phyloP scores from a whole-genome alignment of 2,888 invertebrate species.

The Mimas tiliae region DNA sequence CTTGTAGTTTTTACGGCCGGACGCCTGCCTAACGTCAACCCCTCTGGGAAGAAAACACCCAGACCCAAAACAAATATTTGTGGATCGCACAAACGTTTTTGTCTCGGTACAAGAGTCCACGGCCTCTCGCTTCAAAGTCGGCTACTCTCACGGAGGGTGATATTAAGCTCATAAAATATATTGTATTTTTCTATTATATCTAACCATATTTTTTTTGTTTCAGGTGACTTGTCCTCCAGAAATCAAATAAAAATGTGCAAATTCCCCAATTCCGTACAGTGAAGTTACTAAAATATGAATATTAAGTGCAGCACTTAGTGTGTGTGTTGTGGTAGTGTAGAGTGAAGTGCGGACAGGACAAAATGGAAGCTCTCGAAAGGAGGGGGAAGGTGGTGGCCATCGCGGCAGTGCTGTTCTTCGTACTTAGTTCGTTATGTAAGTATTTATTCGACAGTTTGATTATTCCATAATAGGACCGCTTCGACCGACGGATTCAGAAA shows the following conservation, averaged over 20 bases:
- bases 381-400: conserved; percentile 58
- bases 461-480: no score
- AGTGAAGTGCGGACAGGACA: conserved; percentile 39
- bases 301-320: conserved; percentile 29
- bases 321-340: conserved; percentile 42
- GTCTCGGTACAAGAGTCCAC: no score
- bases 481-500: no score
- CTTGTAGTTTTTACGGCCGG: no score
- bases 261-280: conserved; percentile 15
- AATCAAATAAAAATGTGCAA: conserved; percentile 8
- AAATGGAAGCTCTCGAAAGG: conserved; percentile 79
- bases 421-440: conserved; percentile 75
- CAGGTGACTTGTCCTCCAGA: conserved; percentile 38
- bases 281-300: conserved; percentile 29
- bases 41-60: no score
- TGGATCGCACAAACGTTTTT: no score
- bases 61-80: no score
- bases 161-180: no score
- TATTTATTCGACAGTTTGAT: conserved; percentile 35
- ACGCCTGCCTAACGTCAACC: no score
- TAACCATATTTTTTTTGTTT: conserved; percentile 42
- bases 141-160: no score
- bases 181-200: neutral
- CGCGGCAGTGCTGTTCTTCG: conserved; percentile 60
- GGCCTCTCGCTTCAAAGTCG: no score